Percentiles rank a stretch among this genome's conserved stretches.
Evolutionary conservation across 2,888 invertebrate species (phyloP).

Genomic region (Ceratothoa steindachneri): DNA sequence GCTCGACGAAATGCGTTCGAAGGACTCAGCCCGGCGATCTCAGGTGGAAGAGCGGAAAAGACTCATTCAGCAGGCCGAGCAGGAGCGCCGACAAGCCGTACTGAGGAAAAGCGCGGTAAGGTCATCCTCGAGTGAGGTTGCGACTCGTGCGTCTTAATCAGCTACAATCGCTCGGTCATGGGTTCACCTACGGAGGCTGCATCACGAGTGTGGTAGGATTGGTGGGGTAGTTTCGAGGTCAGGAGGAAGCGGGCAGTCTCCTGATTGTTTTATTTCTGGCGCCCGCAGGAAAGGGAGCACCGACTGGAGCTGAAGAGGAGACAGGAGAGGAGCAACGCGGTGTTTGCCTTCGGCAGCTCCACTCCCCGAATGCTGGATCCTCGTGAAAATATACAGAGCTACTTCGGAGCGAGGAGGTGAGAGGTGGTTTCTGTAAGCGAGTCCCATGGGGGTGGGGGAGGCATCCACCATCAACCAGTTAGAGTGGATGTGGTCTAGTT

Average conservation of each 20-base stretch:
- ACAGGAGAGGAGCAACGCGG: conserved; percentile 68
- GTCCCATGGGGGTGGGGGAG: no score
- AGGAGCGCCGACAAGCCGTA: conserved; percentile 79
- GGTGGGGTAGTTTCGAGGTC: no score
- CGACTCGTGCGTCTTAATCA: no score
- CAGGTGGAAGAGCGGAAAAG: conserved; percentile 84
- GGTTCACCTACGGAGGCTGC: no score
- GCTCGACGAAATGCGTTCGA: conserved; percentile 74
- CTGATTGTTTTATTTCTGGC: no score
- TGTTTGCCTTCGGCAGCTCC: conserved; percentile 87
- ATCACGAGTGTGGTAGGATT: no score
- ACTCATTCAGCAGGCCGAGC: conserved; percentile 82
- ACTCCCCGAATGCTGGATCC: conserved; percentile 63
- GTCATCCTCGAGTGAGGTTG: no score
- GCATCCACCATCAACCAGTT: background rate
- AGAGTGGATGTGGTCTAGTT: background rate
- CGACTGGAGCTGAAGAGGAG: conserved; percentile 73
- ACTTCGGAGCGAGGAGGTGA: conserved; percentile 38
- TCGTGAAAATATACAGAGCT: conserved; percentile 26
- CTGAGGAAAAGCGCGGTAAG: conserved; percentile 69
- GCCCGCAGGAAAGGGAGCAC: conserved; percentile 69
- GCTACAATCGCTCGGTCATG: no score
- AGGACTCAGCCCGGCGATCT: conserved; percentile 57
- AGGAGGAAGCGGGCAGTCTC: no score
- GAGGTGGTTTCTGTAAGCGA: no score